phyloP scores from a whole-genome alignment of 2,113 vertebrate species.

The Uria lomvia region DNA sequence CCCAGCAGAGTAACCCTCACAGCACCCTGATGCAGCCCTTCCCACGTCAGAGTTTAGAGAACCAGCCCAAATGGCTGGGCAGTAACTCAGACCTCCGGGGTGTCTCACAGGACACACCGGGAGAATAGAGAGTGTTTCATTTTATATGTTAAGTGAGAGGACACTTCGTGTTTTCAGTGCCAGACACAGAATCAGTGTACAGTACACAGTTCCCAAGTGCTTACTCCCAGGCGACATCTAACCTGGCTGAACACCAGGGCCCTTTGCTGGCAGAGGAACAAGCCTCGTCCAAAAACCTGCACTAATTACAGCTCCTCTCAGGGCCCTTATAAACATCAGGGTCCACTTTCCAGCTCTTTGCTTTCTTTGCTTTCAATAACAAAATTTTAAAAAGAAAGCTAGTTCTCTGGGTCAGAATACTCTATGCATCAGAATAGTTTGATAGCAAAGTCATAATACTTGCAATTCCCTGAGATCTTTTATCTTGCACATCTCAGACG shows the following conservation, averaged over 20 bases:
- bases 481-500: background rate
- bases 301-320: constrained; percentile 32
- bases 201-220: background rate
- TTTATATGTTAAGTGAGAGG: background rate
- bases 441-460: constrained; percentile 33
- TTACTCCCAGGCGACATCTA: background rate
- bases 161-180: background rate
- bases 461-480: constrained; percentile 1
- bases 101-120: background rate
- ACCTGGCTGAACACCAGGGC: constrained; percentile 19
- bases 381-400: background rate
- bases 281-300: constrained; percentile 17
- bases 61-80: background rate
- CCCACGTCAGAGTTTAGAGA: background rate
- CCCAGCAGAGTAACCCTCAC: background rate
- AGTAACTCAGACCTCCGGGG: background rate
- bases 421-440: background rate
- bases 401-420: constrained; percentile 8
- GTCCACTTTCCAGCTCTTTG: constrained; percentile 19
- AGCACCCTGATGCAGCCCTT: background rate
- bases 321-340: constrained; percentile 19
- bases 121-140: background rate
- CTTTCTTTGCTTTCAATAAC: constrained; percentile 4
- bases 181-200: background rate
- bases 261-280: constrained; percentile 19